phyloP scores from a whole-genome alignment of 2,797 vertebrate genomes.

The Danio aesculapii region DNA sequence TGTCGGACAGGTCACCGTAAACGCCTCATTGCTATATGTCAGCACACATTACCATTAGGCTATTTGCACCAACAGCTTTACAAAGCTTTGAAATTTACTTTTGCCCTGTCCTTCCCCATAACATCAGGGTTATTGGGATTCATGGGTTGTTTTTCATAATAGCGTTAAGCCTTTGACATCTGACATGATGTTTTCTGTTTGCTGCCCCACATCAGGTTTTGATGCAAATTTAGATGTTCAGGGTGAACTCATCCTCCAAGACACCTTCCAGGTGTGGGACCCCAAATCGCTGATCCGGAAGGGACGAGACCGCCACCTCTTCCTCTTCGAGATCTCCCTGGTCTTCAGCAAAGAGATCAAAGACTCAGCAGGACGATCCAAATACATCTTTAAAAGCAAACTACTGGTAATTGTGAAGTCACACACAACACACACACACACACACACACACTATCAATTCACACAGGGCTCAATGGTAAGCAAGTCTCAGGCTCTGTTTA shows the following conservation, averaged over 20 bases:
- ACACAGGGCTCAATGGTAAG: not conserved
- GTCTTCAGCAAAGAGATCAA: slow-evolving; percentile 99
- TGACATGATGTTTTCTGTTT: not conserved
- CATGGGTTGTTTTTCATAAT: no score
- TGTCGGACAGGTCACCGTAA: no score
- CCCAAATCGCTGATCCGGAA: slow-evolving; percentile 97
- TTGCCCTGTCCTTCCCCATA: no score
- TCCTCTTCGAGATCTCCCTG: slow-evolving; percentile 97
- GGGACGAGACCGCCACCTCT: slow-evolving; percentile 94
- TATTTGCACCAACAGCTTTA: no score
- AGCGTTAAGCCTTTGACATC: not conserved
- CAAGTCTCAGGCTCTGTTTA: no score
- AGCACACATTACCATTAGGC: no score
- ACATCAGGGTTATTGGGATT: no score
- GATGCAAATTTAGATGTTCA: slow-evolving; percentile 97
- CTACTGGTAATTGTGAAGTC: slow-evolving; percentile 83
- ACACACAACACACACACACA: not conserved
- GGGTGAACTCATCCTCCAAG: slow-evolving; percentile 96
- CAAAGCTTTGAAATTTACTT: no score
- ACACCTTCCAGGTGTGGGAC: slow-evolving; percentile 99
- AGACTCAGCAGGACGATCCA: slow-evolving; percentile 95
- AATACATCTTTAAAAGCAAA: slow-evolving; percentile 98
- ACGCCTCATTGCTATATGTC: no score
- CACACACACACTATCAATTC: not conserved
- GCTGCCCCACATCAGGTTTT: slow-evolving; percentile 82